Conservation (phyloP, 2,113 vertebrate species). For the Cichladusa arquata region DNA sequence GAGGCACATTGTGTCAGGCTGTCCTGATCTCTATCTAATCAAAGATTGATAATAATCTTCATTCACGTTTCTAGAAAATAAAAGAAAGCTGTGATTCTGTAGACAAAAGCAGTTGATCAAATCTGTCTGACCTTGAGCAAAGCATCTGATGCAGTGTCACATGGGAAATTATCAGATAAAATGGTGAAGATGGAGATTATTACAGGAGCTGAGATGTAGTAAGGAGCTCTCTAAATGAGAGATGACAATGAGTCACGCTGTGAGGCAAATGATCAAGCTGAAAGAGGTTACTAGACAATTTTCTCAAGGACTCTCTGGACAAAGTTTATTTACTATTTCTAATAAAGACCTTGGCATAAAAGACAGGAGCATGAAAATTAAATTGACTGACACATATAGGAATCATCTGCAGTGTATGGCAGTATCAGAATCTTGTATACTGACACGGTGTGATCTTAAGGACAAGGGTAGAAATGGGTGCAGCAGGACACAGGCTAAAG, state of each 20-base stretch:
- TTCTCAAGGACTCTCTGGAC: background rate
- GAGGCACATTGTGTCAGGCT: background rate
- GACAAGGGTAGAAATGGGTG: background rate
- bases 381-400: background rate
- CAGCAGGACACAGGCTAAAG: background rate
- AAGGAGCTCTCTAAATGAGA: constrained; percentile 9
- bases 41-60: constrained; percentile 23
- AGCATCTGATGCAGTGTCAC: background rate
- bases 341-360: background rate
- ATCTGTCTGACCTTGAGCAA: constrained; percentile 33
- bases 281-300: constrained; percentile 16
- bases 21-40: background rate
- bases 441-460: background rate
- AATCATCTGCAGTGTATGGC: background rate
- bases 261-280: constrained; percentile 27
- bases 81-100: background rate
- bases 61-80: background rate
- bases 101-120: background rate
- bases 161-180: constrained; percentile 41
- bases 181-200: background rate
- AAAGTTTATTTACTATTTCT: constrained; percentile 7
- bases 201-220: constrained; percentile 1
- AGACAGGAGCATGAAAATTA: background rate
- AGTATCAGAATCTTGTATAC: background rate
- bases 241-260: background rate